Conservation (phyloP, 2,113 vertebrate species). For the Lathamus discolor region DNA sequence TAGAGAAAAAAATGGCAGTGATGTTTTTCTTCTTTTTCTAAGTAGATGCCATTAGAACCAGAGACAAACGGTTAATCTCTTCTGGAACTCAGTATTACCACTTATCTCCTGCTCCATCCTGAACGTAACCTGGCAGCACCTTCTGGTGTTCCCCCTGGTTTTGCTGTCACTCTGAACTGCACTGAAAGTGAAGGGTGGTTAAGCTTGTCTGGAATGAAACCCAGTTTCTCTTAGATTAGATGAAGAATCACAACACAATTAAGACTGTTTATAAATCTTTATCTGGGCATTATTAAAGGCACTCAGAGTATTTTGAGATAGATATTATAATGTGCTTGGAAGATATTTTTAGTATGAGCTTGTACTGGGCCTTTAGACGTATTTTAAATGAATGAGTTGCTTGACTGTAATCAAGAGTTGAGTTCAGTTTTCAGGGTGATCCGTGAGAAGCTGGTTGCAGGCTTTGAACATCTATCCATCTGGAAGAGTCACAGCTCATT, state of each 20-base stretch:
- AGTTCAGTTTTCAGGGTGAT: background rate
- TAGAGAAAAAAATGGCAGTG: background rate
- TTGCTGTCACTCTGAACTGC: background rate
- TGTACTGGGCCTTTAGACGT: background rate
- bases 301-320: background rate
- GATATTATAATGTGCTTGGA: background rate
- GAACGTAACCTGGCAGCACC: background rate
- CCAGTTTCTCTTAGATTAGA: background rate
- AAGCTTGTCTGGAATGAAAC: background rate
- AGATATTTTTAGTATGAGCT: background rate
- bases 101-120: background rate
- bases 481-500: constrained; percentile 19
- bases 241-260: background rate
- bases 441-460: accelerated
- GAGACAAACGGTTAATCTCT: background rate
- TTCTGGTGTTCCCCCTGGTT: background rate
- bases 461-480: background rate
- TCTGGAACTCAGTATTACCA: background rate
- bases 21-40: background rate
- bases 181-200: background rate
- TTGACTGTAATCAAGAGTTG: background rate
- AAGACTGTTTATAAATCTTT: background rate
- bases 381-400: background rate
- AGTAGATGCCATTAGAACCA: background rate
- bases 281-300: background rate